A percentile compares a stretch with the other conserved stretches of the same genome.
Conservation (phyloP, 2,888 invertebrate genomes). For the Hemicrepidius hirtus region DNA sequence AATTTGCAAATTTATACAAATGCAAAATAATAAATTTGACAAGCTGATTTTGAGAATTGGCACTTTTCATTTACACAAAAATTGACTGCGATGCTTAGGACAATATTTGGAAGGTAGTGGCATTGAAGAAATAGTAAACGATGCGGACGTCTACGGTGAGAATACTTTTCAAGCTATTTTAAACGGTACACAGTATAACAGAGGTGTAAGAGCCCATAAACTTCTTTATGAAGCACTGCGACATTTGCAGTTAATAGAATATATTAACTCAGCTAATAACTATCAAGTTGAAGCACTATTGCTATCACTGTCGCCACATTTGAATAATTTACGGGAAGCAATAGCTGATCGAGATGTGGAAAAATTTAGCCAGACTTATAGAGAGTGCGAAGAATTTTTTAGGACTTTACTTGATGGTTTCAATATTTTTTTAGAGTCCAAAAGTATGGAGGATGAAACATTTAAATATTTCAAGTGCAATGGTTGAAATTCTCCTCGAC, state of each 20-base stretch:
- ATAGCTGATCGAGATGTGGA: too few species aligned
- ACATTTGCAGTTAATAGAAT: constrained; percentile 53
- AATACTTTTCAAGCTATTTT: constrained; percentile 56
- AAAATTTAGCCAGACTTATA: too few species aligned
- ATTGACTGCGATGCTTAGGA: constrained; percentile 57
- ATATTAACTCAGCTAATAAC: constrained; percentile 45
- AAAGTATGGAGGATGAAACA: too few species aligned
- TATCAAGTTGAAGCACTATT: constrained; percentile 27
- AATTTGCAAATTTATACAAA: constrained; percentile 56
- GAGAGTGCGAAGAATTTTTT: too few species aligned
- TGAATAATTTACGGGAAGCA: constrained; percentile 24
- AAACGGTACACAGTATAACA: constrained; percentile 56
- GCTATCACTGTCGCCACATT: too few species aligned
- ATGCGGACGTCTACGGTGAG: constrained; percentile 56
- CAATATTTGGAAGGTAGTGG: constrained; percentile 58
- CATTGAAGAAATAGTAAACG: constrained; percentile 55
- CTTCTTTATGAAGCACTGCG: constrained; percentile 54
- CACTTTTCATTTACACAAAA: constrained; percentile 60
- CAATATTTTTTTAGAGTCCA: too few species aligned
- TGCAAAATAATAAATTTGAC: constrained; percentile 56
- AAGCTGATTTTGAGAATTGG: constrained; percentile 55
- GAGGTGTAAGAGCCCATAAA: constrained; percentile 56
- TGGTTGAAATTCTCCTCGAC: constrained; percentile 57
- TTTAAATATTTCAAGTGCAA: constrained; percentile 41
- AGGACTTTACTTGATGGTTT: too few species aligned